Evolutionary conservation across 92 coral and sea anemone species (phyloP), one percentile per base, ranked within the genome.

Genomic region (Siderastrea radians): DNA sequence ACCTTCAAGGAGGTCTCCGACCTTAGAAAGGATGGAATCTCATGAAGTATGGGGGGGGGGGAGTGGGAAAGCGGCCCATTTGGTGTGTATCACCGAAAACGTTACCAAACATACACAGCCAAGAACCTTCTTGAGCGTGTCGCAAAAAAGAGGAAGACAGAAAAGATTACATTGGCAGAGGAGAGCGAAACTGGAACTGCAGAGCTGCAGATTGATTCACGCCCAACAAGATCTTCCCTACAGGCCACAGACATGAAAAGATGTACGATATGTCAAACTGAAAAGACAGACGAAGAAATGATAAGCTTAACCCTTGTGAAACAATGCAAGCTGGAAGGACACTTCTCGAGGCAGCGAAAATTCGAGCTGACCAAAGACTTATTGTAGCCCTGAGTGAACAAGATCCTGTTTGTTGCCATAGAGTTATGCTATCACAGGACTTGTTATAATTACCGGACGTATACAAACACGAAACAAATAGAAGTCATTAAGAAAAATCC

Each of bases 261-360:
- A 49, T 87, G 86, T 72, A 48, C 55, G 46, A 80, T 87, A 68
- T 80, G 81, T 62, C 91, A 87, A 50, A 62, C 19, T 4, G 86
- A 87, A 72, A 87, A 87, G 86, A 87, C 68, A 72, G 86, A 66
- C 72, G 89, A 47, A 85, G 89, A 64, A 75, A 52, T 17, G 89
- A 85, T 43, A 75, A 85, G 89, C 38, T 87, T 60, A 88, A 87
- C 63, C 64, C 72, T 48, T 88, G 92, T 64, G 92, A 88, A 82
- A 88, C 92, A 61, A 82, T 82, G 52, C 77, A 82, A 69, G 73
- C 71, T 84, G 89, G 89, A 68, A 71, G 61, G 78, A 78, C 82
- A 46, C 89, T 85, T 69, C 88, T 75, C 74, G 89, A 80, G 74
- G 86, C 84, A 68, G 85, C 78, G 59, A n/a, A 64, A 75, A 43